Conservation (phyloP, 2,113 vertebrate species). For the Merops nubicus region DNA sequence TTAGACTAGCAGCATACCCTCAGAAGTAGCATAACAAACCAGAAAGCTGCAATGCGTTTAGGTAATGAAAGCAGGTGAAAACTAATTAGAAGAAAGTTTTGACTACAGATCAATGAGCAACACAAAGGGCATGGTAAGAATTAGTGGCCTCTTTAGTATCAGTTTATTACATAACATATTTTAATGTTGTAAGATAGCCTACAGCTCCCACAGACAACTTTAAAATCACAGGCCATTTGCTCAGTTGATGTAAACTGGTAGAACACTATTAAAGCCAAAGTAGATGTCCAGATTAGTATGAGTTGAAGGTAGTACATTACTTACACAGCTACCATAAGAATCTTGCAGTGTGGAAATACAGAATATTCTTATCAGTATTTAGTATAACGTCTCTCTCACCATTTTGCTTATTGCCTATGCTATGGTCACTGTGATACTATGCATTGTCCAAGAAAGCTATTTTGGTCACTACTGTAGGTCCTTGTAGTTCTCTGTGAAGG, state of each 20-base stretch:
- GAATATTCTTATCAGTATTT: not conserved
- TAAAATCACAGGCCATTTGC: not conserved
- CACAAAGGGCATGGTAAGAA: not conserved
- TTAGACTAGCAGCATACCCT: not conserved
- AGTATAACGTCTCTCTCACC: not conserved
- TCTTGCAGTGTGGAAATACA: not conserved
- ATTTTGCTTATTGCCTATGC: not conserved
- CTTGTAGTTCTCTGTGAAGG: conserved; percentile 47
- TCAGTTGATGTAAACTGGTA: not conserved
- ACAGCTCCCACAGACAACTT: not conserved
- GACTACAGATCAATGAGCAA: not conserved
- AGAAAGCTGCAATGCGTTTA: not conserved
- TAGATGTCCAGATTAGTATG: not conserved
- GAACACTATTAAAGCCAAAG: not conserved
- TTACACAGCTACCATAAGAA: not conserved
- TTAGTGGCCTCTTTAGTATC: not conserved
- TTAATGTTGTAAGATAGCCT: not conserved
- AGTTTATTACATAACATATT: not conserved
- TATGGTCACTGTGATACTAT: not conserved
- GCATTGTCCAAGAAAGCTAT: not conserved
- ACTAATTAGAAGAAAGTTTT: not conserved
- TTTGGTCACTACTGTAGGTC: not conserved
- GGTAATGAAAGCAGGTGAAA: not conserved
- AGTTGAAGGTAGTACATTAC: not conserved
- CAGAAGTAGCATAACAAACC: not conserved